Evolutionary conservation across 2,113 vertebrate species (phyloP).

Genomic region (Rhinolophus sinicus): DNA sequence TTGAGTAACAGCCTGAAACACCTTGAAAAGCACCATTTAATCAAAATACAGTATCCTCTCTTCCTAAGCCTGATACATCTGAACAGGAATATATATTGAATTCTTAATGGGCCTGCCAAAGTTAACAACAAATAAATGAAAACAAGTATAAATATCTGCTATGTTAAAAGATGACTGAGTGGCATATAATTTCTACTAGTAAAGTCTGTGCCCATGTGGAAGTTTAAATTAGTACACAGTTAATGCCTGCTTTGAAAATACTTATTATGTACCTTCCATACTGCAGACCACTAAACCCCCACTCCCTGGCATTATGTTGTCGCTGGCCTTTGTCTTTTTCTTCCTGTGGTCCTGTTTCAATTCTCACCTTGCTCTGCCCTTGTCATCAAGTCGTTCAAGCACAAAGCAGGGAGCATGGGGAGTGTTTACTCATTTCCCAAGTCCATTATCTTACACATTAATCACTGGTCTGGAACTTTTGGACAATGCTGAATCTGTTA

Average conservation of each 20-base stretch:
- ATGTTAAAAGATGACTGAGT: constrained; percentile 44
- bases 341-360: constrained; percentile 95
- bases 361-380: constrained; percentile 99
- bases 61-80: neutral
- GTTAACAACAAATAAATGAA: constrained; percentile 56
- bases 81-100: neutral
- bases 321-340: constrained; percentile 87
- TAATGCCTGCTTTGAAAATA: constrained; percentile 47
- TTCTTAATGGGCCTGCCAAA: neutral
- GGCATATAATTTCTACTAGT: neutral
- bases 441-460: constrained; percentile 99
- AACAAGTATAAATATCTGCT: constrained; percentile 23
- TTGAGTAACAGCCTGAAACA: constrained; percentile 36
- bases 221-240: neutral
- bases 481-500: constrained; percentile 98
- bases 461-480: constrained; percentile 99
- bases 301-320: constrained; percentile 82
- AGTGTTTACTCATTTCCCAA: constrained; percentile 99
- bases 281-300: constrained; percentile 82
- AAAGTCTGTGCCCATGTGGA: neutral
- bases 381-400: constrained; percentile 99
- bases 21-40: neutral
- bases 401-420: constrained; percentile 99
- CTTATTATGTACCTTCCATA: constrained; percentile 16
- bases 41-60: neutral